Base-by-base conservation (phyloP, 2,888 invertebrate genomes). In the Nymphalis polychloros region DNA sequence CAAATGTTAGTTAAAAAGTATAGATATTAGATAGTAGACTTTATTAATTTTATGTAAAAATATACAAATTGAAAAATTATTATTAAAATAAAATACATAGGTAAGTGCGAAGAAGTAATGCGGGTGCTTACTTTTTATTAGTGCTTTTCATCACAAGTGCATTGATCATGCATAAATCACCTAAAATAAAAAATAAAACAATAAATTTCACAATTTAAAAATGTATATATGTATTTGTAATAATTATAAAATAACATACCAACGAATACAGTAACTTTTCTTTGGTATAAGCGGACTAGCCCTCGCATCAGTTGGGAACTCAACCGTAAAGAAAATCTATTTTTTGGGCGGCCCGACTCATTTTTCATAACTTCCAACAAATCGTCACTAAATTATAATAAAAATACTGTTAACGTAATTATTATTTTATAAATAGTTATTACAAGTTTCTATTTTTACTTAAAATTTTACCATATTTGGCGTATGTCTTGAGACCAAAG, bases 231-330 rank as follows among this genome's bases (percentile, higher is more conserved):
- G 20, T 64, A 41, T 7, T 61, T 60, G 53, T 53, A 17, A 49
- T n/a, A 69, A 67, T 20, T 10, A 2, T 8, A 23, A 2, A 16
- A 27, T 10, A 19, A 77, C 84, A 78, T 79, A 90, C 92, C 81
- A 69, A 90, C 68, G 41, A 87, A 82, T 17, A 85, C 73, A 1
- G 81, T 79, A 20, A 83, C 88, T 82, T 92, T 90, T 71, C 79
- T 83, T 68, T 89, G 86, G 70, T 91, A 91, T 27, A 92, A 76
- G 69, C 89, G 81, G 3, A 84, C 88, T 61, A 92, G 77, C 0
- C 92, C 92, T 19, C 89, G 80, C 77, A 91, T 77, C 20, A 92
- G 79, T 70, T 90, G 90, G 19, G 91, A 91, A 74, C 90, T 91
- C 41, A 92, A 80, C 0, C 92, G 85, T 19, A 92, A 80, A 2